These are phyloP conservation scores for Cactoblastis cactorum DNA, from an alignment of 2,888 invertebrate genomes.

Conservation along the genomic window DNA sequence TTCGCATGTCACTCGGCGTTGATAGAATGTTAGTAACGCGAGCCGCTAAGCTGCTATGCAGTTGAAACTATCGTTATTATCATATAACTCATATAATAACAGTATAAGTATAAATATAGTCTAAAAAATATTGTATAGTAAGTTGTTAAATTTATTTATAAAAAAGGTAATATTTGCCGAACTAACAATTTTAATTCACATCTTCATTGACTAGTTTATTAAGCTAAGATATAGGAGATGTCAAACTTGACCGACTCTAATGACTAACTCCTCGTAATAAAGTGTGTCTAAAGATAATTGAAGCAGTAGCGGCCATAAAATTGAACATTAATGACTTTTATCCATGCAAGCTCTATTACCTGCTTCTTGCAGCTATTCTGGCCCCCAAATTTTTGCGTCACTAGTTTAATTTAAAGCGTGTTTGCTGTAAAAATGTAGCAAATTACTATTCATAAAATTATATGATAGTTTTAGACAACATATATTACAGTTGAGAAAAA, in stretches of 20 bases:
- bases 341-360: conserved; percentile 25
- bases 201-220: no score
- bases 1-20: conserved; percentile 43
- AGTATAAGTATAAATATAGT: not conserved
- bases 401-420: conserved; percentile 1
- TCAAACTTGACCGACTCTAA: not conserved
- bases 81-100: not conserved
- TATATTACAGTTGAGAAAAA: not conserved
- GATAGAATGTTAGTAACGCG: conserved; percentile 37
- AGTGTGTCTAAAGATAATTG: conserved; percentile 13
- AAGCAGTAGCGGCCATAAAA: conserved; percentile 20
- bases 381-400: not conserved
- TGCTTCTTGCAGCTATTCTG: conserved; percentile 11
- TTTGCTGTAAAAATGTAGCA: conserved; percentile 11
- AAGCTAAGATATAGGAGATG: no score
- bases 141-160: no score
- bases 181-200: no score
- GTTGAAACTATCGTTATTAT: not conserved
- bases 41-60: conserved; percentile 36
- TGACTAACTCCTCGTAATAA: not conserved
- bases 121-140: no score
- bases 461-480: not conserved
- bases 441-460: conserved; percentile 3
- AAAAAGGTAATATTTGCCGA: no score
- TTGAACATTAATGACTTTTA: conserved; percentile 20